Evolutionary conservation across 2,797 vertebrate species (phyloP).

Genomic region (Gymnothorax reevesii): DNA sequence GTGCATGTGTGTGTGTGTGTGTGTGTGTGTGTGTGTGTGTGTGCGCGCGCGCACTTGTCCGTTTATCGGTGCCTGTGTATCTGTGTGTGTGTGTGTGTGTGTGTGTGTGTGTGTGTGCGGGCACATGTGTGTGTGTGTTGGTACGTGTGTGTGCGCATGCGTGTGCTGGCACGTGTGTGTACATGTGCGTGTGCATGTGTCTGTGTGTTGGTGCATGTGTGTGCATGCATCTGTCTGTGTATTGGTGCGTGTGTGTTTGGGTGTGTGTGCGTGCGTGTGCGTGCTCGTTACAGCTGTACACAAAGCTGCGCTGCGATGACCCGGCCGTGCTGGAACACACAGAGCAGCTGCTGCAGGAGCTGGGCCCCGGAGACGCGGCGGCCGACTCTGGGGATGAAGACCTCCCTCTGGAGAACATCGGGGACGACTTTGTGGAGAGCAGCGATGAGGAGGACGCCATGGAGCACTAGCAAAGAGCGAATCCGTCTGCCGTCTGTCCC

Average conservation of each 20-base stretch:
- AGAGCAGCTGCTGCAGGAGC: constrained; percentile 72
- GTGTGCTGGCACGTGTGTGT: neutral
- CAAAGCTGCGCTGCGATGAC: constrained; percentile 75
- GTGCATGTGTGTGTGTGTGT: neutral
- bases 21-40: neutral
- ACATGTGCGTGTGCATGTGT: neutral
- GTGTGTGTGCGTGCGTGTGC: neutral
- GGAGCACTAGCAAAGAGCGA: constrained; percentile 64
- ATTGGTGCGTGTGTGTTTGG: constrained; percentile 1
- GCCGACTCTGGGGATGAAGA: constrained; percentile 54
- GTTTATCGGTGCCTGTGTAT: neutral
- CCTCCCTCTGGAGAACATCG: constrained; percentile 62
- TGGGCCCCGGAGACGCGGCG: constrained; percentile 63
- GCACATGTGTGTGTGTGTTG: neutral
- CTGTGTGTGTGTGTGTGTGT: neutral
- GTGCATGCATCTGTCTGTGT: neutral
- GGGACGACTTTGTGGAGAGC: constrained; percentile 71
- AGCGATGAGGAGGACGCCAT: constrained; percentile 67
- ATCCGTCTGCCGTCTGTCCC: neutral
- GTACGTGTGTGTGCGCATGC: neutral
- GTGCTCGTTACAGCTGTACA: constrained; percentile 64
- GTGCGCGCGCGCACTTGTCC: neutral
- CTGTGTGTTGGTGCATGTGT: neutral
- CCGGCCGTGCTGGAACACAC: constrained; percentile 69
- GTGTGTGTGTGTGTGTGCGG: neutral